Evolutionary conservation across 1,140 invertebrate species (phyloP), one percentile per base, ranked within the genome.

Genomic region (Drosophila quadrilineata): DNA sequence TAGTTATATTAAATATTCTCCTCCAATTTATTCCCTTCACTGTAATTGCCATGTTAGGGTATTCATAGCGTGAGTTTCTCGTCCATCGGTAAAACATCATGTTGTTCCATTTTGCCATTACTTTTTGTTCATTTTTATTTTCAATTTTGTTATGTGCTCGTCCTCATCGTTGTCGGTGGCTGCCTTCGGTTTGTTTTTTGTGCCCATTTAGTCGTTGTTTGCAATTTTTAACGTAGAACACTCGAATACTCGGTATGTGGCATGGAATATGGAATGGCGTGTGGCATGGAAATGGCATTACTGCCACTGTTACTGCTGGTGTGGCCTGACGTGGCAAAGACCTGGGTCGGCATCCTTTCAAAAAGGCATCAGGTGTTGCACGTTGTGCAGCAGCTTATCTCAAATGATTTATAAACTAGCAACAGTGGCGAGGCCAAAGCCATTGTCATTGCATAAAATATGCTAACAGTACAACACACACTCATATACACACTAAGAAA

Each of bases 401-500:
- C 85, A 80, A 88, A 88, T 88, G 86, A 88, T 88, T 88, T 88
- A 88, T 88, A 88, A 88, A 88, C 85, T 88, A 88, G 80, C 76
- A 88, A 88, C 80, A 88, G 76, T 75, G 74, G 85, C 75, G 86
- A 88, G 80, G 80, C 79, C 85, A 88, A 86, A 88, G 85, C 86
- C 74, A 88, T 88, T 88, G 86, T 88, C 80, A 88, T 88, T 88
- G 85, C 80, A 88, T 88, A 88, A 88, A 88, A 88, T 88, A 88
- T 86, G 84, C 82, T 87, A 71, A 85, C 70, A 71, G 69, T 68
- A 80, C 67, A 71, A 52, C 54, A 65, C 41, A 64, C n/a, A n/a
- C n/a, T n/a, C n/a, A n/a, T n/a, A n/a, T n/a, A n/a, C n/a, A n/a
- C n/a, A n/a, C n/a, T n/a, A n/a, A n/a, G n/a, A n/a, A n/a, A n/a